Evolutionary conservation across 2,888 invertebrate genomes (phyloP).

Genomic region (Tiphia femorata): DNA sequence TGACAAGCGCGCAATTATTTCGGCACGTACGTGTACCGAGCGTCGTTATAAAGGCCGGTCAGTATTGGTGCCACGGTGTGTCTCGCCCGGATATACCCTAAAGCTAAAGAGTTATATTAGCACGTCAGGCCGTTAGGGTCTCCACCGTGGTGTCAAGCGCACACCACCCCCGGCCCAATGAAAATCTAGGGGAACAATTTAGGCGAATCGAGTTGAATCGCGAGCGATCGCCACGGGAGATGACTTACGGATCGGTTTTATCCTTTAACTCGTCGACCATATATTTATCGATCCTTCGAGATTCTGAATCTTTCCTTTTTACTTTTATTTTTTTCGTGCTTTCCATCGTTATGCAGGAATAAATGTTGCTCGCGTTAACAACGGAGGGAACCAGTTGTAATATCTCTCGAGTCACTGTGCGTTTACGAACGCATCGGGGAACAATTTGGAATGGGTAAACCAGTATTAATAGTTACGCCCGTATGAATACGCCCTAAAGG

Average conservation of each 20-base stretch:
- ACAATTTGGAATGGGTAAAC: not conserved
- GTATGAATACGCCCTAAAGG: constrained; percentile 6
- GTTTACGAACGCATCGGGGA: too few relatives aligned
- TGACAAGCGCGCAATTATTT: not conserved
- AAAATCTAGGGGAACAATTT: constrained; percentile 40
- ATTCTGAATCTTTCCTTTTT: too few relatives aligned
- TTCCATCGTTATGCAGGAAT: not conserved
- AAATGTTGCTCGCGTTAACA: too few relatives aligned
- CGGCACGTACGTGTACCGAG: not conserved
- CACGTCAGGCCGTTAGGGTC: constrained; percentile 38
- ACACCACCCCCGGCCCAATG: constrained; percentile 37
- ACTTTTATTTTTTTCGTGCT: not conserved
- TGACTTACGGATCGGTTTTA: too few relatives aligned
- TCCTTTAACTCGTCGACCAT: too few relatives aligned
- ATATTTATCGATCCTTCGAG: too few relatives aligned
- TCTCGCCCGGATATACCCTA: constrained; percentile 27
- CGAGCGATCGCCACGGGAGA: not conserved
- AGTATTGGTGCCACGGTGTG: not conserved
- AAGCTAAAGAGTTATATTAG: constrained; percentile 40
- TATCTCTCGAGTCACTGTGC: too few relatives aligned
- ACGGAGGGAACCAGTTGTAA: too few relatives aligned
- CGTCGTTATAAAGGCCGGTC: not conserved
- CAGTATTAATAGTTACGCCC: not conserved
- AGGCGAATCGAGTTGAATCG: constrained; percentile 27
- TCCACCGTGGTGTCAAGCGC: constrained; percentile 47